A percentile compares a stretch with the other conserved stretches of the same genome.
Evolutionary conservation across 2,888 invertebrate genomes (phyloP).

Genomic region (Diplazon laetatorius): DNA sequence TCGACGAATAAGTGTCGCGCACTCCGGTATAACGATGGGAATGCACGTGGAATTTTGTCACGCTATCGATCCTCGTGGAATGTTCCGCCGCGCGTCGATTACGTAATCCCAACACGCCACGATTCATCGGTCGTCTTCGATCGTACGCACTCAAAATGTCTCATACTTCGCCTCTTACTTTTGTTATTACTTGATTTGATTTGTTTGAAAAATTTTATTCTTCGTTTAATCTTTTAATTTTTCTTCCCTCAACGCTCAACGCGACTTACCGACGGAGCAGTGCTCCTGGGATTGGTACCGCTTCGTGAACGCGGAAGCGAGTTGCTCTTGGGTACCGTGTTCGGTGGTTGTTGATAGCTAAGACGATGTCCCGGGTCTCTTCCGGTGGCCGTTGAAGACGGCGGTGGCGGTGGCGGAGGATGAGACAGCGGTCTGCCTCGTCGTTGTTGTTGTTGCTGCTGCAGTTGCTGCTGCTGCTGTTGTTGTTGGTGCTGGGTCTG

Average conservation of each 20-base stretch:
- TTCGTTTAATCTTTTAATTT: neutral
- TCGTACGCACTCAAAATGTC: too few species aligned
- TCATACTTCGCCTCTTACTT: too few species aligned
- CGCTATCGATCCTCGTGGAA: conserved; percentile 46
- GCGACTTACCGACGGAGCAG: conserved; percentile 81
- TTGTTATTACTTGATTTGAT: too few species aligned
- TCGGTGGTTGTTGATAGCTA: conserved; percentile 58
- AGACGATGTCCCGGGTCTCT: conserved; percentile 70
- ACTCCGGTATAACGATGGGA: conserved; percentile 7
- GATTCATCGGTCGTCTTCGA: conserved; percentile 34
- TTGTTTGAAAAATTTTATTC: too few species aligned
- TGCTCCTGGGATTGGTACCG: conserved; percentile 71
- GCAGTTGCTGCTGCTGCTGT: conserved; percentile 64
- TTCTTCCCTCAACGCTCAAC: conserved; percentile 3
- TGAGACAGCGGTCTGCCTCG: conserved; percentile 77
- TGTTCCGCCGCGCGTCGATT: conserved; percentile 32
- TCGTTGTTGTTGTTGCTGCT: conserved; percentile 56
- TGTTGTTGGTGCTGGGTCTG: conserved; percentile 74
- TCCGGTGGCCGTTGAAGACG: conserved; percentile 59
- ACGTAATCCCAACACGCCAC: conserved; percentile 18
- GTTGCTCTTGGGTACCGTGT: conserved; percentile 70
- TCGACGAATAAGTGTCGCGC: neutral
- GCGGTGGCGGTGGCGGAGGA: conserved; percentile 77
- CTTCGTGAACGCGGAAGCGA: conserved; percentile 73
- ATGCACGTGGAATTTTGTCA: conserved; percentile 44